Evolutionary conservation across 2,888 invertebrate genomes (phyloP), one percentile per base, ranked within the genome.

Genomic region (Nipponacmea schrenckii): DNA sequence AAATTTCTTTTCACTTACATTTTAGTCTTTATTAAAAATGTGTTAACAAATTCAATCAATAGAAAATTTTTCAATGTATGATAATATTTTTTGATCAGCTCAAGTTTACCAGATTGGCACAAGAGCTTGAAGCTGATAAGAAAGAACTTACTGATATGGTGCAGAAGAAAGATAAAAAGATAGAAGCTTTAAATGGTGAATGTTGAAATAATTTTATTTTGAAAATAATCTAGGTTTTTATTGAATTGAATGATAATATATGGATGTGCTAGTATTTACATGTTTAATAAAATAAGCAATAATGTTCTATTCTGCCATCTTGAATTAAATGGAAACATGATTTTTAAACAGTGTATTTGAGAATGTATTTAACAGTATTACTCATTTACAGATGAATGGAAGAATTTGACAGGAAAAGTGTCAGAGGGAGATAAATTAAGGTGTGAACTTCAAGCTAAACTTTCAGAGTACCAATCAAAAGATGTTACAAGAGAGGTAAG

Each of bases 401-500:
- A 69, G 64, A 90, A 92, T 2, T 89, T 95, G 69, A 92, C 93
- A n/a, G 91, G 92, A 80, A 95, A 95, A 88, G 88, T 96, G 48
- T 92, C 93, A 80, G 88, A 91, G 67, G 94, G 95, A 27, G 93
- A 95, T 75, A 92, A 93, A 80, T 92, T 94, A 2, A 96, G 96
- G 90, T 95, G 94, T 90, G 94, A 95, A 89, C 94, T 95, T 0
- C 88, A 95, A 67, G 92, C 93, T 8, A 92, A 94, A 78, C 91
- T 93, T 73, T 94, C 95, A 88, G 96, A 96, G 89, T 91, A 95
- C 56, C 92, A 93, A 81, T 93, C 94, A 77, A 93, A 93, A 87
- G 94, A 95, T 89, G 91, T 94, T 71, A 92, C 94, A 94, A 84
- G 94, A 93, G 87, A 94, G 94, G 91, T 91, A 81, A 75, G 86